phyloP scores from a whole-genome alignment of 2,888 invertebrate species.

The Pterostichus niger region DNA sequence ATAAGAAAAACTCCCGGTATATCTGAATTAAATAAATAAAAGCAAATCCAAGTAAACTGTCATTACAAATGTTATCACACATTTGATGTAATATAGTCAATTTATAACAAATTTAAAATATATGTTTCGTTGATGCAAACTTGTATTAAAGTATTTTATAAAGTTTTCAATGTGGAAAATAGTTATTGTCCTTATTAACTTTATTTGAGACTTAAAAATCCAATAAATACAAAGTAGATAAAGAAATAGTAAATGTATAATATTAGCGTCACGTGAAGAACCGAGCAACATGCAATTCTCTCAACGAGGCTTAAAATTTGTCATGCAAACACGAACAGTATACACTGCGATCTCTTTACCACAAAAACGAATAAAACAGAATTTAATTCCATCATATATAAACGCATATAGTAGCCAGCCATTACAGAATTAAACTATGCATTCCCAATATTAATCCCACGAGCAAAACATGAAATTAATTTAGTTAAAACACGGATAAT shows the following conservation, averaged over 20 bases:
- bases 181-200: too few species aligned
- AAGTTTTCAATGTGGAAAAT: too few species aligned
- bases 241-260: conserved; percentile 1
- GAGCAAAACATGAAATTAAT: conserved; percentile 63
- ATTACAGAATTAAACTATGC: conserved; percentile 63
- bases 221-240: background rate
- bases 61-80: too few species aligned
- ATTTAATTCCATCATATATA: conserved; percentile 42
- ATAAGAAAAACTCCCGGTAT: too few species aligned
- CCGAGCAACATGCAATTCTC: conserved; percentile 13
- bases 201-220: background rate
- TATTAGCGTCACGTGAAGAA: background rate
- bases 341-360: background rate
- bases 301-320: conserved; percentile 8
- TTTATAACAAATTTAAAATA: too few species aligned
- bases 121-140: too few species aligned
- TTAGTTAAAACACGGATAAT: conserved; percentile 65
- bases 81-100: too few species aligned
- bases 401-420: conserved; percentile 32
- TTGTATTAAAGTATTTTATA: too few species aligned
- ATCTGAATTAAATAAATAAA: too few species aligned
- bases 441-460: conserved; percentile 60
- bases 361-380: conserved; percentile 30
- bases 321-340: background rate
- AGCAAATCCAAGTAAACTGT: too few species aligned